These are phyloP conservation scores for Thamnaconus septentrionalis DNA, from an alignment of 2,113 vertebrate genomes.

Conservation along the genomic window DNA sequence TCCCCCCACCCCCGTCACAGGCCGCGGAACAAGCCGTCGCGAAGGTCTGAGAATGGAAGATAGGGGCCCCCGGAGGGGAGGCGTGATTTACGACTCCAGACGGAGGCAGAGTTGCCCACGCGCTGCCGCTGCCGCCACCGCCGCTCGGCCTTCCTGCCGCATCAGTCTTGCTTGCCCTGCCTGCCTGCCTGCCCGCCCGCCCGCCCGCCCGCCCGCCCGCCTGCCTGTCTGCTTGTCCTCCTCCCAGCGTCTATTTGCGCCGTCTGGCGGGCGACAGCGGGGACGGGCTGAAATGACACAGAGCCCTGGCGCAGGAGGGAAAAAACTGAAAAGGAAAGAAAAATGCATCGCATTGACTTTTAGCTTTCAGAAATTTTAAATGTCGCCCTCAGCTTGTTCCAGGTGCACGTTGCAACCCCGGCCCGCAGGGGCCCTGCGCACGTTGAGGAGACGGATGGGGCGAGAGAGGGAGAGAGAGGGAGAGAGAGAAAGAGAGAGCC, in stretches of 20 bases:
- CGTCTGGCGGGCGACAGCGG: conserved; percentile 50
- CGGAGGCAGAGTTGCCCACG: conserved; percentile 59
- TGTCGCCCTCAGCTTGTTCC: conserved; percentile 39
- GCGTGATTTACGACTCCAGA: conserved; percentile 70
- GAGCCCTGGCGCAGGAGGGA: too few species aligned
- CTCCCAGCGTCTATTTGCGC: conserved; percentile 40
- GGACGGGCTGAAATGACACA: conserved; percentile 47
- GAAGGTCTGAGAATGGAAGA: conserved; percentile 67
- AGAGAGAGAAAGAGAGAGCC: too few species aligned
- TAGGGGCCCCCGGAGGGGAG: conserved; percentile 60
- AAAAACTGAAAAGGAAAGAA: too few species aligned
- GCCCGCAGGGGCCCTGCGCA: too few species aligned
- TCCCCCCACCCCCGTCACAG: conserved; percentile 53
- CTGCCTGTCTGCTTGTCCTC: neutral
- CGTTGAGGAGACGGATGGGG: conserved; percentile 21
- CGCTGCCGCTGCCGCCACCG: conserved; percentile 53
- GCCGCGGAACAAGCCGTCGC: conserved; percentile 67
- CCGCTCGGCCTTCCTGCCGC: conserved; percentile 21
- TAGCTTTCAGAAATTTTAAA: conserved; percentile 28
- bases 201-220: too few species aligned
- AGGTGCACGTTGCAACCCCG: neutral
- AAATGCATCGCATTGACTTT: conserved; percentile 33
- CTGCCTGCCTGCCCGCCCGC: too few species aligned
- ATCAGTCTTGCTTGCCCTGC: too few species aligned
- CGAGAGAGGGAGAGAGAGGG: neutral